These are phyloP conservation scores for Batillaria attramentaria DNA, from an alignment of 1,140 invertebrate genomes.

Conservation along the genomic window DNA sequence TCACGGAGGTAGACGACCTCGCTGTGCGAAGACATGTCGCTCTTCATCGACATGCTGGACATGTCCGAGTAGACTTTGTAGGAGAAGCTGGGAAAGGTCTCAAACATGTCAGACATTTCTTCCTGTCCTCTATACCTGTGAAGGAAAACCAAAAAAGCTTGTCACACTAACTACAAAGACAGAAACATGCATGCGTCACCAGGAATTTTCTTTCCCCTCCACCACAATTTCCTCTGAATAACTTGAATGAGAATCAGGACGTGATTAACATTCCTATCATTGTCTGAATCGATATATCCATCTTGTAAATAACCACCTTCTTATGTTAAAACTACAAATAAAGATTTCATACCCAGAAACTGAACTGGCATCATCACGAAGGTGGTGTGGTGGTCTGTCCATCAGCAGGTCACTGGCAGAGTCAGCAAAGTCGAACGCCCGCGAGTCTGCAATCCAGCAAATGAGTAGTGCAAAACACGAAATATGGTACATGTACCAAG, in stretches of 20 bases:
- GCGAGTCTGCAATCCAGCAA: constrained; percentile 6
- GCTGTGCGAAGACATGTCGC: constrained; percentile 47
- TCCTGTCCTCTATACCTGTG: constrained; percentile 46
- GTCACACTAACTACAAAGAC: neutral
- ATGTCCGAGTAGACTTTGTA: constrained; percentile 60
- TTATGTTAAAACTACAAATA: neutral
- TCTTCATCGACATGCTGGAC: constrained; percentile 34
- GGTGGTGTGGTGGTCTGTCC: constrained; percentile 32
- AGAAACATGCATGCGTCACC: neutral
- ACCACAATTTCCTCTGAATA: neutral
- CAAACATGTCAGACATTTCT: constrained; percentile 56
- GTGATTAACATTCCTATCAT: neutral
- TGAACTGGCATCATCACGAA: constrained; percentile 40
- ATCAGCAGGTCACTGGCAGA: constrained; percentile 37
- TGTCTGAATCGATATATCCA: neutral
- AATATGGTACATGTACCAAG: neutral
- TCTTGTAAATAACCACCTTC: too few relatives aligned
- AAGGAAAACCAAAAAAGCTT: constrained; percentile 4
- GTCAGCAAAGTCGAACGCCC: constrained; percentile 32
- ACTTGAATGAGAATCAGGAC: neutral
- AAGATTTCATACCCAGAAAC: constrained; percentile 31
- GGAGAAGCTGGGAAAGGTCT: constrained; percentile 62
- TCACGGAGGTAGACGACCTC: constrained; percentile 61
- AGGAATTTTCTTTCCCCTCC: neutral
- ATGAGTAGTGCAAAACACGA: neutral